Evolutionary conservation across 2,113 vertebrate genomes (phyloP).

Genomic region (Sylvietta virens): DNA sequence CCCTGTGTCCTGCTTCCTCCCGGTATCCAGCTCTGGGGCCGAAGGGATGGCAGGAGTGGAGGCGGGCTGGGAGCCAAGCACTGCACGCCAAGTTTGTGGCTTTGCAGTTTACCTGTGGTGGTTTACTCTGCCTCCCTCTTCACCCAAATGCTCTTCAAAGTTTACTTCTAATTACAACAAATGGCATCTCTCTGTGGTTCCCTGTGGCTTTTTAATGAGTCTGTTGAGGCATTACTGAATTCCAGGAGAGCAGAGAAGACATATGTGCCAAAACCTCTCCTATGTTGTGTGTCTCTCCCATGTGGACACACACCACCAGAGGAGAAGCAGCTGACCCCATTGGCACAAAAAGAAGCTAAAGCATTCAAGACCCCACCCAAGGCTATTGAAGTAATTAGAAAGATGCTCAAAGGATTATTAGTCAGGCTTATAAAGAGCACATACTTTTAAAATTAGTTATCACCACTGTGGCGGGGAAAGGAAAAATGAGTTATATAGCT

Average conservation of each 20-base stretch:
- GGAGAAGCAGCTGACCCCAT: neutral
- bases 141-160: neutral
- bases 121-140: neutral
- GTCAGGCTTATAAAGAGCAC: neutral
- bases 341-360: neutral
- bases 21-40: neutral
- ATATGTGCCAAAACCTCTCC: neutral
- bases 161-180: neutral
- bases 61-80: neutral
- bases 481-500: neutral
- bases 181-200: neutral
- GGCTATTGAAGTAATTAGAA: neutral
- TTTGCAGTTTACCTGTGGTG: neutral
- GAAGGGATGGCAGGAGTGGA: neutral
- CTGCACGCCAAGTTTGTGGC: neutral
- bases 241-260: neutral
- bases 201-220: neutral
- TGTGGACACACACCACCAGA: neutral
- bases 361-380: neutral
- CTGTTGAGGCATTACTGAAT: neutral
- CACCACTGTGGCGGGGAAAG: neutral
- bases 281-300: neutral
- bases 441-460: constrained; percentile 17
- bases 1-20: neutral
- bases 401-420: neutral